A percentile compares a stretch with the other conserved stretches of the same genome.
phyloP scores from a whole-genome alignment of 2,797 vertebrate genomes.

The Trachops cirrhosus region DNA sequence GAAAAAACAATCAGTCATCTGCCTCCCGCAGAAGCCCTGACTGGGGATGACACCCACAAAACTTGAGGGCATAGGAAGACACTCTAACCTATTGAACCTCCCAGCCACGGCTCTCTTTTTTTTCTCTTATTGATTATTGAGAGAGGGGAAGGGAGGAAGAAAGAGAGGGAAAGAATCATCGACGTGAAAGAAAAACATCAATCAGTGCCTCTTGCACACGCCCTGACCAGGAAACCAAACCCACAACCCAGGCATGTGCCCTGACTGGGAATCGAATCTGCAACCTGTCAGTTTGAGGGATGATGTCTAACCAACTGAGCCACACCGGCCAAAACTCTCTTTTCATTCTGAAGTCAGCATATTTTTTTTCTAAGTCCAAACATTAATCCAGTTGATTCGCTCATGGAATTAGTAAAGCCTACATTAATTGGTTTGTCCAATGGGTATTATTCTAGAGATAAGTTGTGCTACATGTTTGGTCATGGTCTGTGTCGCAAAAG shows the following conservation, averaged over 20 bases:
- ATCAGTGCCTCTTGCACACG: not conserved
- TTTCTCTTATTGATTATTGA: not conserved
- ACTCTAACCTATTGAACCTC: not conserved
- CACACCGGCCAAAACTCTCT: not conserved
- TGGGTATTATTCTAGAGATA: not conserved
- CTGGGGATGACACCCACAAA: not conserved
- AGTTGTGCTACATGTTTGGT: not conserved
- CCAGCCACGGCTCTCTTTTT: too few species aligned
- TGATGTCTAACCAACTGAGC: not conserved
- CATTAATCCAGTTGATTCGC: not conserved
- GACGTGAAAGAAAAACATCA: not conserved
- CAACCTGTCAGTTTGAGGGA: not conserved
- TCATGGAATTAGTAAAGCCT: not conserved
- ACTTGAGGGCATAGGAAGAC: not conserved
- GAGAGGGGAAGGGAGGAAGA: not conserved
- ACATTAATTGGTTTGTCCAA: not conserved
- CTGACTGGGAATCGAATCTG: not conserved
- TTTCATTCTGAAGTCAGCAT: not conserved
- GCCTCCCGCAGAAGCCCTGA: not conserved
- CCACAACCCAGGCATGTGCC: too few species aligned
- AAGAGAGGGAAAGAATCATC: not conserved
- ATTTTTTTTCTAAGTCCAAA: not conserved
- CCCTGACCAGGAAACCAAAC: too few species aligned
- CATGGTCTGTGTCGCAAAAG: not conserved
- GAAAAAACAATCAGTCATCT: not conserved